phyloP scores from a whole-genome alignment of 2,797 vertebrate genomes.

The Echeneis naucrates region DNA sequence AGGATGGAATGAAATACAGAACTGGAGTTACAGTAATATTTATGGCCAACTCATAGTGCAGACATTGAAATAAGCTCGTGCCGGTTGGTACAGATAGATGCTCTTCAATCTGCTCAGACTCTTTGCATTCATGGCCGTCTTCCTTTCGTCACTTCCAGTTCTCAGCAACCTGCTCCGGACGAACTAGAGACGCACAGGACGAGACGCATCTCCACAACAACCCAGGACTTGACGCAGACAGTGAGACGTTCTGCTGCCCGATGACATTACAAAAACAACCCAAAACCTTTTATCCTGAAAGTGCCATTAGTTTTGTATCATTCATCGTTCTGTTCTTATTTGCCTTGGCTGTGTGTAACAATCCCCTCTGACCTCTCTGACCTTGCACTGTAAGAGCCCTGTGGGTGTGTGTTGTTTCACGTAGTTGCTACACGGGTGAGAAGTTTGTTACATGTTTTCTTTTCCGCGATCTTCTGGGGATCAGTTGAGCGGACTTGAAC shows the following conservation, averaged over 20 bases:
- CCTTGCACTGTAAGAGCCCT: not conserved
- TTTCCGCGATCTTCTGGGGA: not conserved
- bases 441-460: not conserved
- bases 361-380: not conserved
- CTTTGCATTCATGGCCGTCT: not conserved
- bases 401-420: not conserved
- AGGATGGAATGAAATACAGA: not conserved
- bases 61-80: no score
- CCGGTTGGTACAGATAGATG: not conserved
- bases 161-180: conserved; percentile 78
- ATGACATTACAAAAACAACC: not conserved
- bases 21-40: not conserved
- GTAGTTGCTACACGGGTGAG: not conserved
- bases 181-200: conserved; percentile 59
- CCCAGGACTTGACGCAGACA: not conserved
- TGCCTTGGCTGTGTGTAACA: conserved; percentile 8
- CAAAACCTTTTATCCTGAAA: no score
- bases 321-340: not conserved
- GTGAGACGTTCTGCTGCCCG: not conserved
- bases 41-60: no score
- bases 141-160: conserved; percentile 60
- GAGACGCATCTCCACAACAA: not conserved
- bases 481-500: not conserved
- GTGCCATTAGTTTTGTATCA: not conserved
- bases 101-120: not conserved